Conservation (phyloP, 53 echinoderm and acorn worm genomes). For the Stichopus horrens region DNA sequence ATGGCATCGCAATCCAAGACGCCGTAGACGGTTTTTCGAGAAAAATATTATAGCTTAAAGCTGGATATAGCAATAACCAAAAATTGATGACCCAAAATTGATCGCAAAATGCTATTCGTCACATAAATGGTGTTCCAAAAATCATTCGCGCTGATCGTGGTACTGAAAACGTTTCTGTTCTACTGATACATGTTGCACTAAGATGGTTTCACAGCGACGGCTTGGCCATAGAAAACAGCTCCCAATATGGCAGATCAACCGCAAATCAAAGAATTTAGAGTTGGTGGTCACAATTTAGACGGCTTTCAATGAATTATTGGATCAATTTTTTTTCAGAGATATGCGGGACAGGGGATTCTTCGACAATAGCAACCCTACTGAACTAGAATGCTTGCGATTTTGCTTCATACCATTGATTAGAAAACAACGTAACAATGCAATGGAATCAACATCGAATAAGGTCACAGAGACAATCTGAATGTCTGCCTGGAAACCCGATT, state of each 20-base stretch:
- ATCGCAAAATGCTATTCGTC: slow-evolving; percentile 34
- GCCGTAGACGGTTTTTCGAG: slow-evolving; percentile 72
- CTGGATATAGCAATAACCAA: slow-evolving; percentile 53
- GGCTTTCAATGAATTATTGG: slow-evolving; percentile 52
- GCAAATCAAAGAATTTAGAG: slow-evolving; percentile 59
- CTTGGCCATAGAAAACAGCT: slow-evolving; percentile 2
- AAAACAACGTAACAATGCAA: slow-evolving; percentile 6
- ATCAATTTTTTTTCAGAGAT: slow-evolving; percentile 50
- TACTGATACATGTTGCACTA: slow-evolving; percentile 9
- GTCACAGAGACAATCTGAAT: slow-evolving; percentile 38
- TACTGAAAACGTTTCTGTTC: slow-evolving; percentile 58
- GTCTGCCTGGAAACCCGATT: slow-evolving; percentile 52
- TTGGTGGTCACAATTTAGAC: slow-evolving; percentile 54
- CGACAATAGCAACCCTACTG: slow-evolving; percentile 38
- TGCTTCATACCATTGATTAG: slow-evolving; percentile 52
- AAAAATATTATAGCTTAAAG: slow-evolving; percentile 63
- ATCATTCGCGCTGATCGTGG: slow-evolving; percentile 58
- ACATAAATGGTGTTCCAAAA: slow-evolving; percentile 41
- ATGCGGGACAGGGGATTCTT: slow-evolving; percentile 43
- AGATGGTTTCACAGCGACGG: slow-evolving; percentile 13
- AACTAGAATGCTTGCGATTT: slow-evolving; percentile 54
- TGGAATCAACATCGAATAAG: slow-evolving; percentile 59
- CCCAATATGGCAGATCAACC: slow-evolving; percentile 39
- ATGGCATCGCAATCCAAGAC: slow-evolving; percentile 61
- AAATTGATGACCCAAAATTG: slow-evolving; percentile 50